Evolutionary conservation across 2,113 vertebrate species (phyloP).

Genomic region (Athene noctua): DNA sequence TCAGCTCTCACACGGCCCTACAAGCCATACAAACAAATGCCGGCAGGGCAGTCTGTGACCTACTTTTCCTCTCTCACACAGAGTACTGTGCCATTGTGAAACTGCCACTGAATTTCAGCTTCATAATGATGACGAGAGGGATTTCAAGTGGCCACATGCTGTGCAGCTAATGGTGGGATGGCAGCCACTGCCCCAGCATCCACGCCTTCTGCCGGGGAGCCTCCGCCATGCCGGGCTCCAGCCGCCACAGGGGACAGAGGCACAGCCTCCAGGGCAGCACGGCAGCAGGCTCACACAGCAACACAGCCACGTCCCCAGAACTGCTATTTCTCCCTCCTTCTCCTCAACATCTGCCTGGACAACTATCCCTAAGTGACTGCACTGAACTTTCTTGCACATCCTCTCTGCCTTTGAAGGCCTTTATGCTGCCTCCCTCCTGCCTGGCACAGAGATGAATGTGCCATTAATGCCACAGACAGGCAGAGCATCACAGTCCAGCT

Average conservation of each 20-base stretch:
- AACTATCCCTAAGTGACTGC: background rate
- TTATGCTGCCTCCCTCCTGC: rapidly evolving
- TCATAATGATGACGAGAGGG: background rate
- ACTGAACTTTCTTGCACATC: background rate
- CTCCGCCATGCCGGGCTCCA: rapidly evolving
- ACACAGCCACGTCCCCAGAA: background rate
- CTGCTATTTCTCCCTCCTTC: background rate
- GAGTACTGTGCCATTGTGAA: slow-evolving; percentile 14
- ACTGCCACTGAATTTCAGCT: slow-evolving; percentile 42
- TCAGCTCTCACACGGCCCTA: background rate
- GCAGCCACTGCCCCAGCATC: background rate
- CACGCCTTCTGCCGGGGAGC: background rate
- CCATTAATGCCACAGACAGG: background rate
- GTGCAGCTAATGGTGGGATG: background rate
- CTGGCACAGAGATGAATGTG: rapidly evolving
- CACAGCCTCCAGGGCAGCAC: rapidly evolving
- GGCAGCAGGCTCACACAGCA: background rate
- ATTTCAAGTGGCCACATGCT: background rate
- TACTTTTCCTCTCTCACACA: background rate
- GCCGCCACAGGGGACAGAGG: background rate
- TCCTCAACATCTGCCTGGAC: background rate
- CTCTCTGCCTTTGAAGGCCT: background rate
- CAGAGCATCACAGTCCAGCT: background rate
- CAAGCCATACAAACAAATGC: background rate
- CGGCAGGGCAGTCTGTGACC: background rate